Conservation (phyloP, 2,888 invertebrate genomes). For the Acronicta psi region DNA sequence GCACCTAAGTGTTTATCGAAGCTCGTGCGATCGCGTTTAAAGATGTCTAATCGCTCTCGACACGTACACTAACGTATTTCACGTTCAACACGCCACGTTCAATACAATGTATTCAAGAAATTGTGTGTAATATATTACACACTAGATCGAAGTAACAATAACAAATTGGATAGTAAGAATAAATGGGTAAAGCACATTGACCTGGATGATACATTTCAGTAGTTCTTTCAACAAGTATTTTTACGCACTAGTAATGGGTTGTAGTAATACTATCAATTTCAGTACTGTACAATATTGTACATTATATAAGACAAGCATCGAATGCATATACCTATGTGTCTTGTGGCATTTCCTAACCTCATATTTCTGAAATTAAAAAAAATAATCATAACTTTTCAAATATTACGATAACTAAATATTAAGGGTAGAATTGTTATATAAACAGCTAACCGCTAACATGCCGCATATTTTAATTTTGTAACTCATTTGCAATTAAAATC, state of each 20-base stretch:
- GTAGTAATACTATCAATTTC: too few relatives aligned
- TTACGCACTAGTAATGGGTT: neutral
- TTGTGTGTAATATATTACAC: slow-evolving; percentile 17
- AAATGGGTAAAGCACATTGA: slow-evolving; percentile 23
- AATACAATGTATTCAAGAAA: slow-evolving; percentile 24
- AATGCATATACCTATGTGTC: too few relatives aligned
- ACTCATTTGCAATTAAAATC: slow-evolving; percentile 72
- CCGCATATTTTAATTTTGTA: slow-evolving; percentile 62
- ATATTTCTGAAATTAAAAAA: too few relatives aligned
- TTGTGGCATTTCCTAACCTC: too few relatives aligned
- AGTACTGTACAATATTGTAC: too few relatives aligned
- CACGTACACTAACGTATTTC: slow-evolving; percentile 50
- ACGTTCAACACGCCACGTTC: slow-evolving; percentile 29
- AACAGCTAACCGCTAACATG: slow-evolving; percentile 31
- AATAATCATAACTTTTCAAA: slow-evolving; percentile 1
- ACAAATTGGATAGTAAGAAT: slow-evolving; percentile 13
- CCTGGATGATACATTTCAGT: slow-evolving; percentile 6
- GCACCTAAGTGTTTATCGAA: slow-evolving; percentile 70
- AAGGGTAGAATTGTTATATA: neutral
- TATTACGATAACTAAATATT: slow-evolving; percentile 22
- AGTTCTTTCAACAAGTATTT: slow-evolving; percentile 8
- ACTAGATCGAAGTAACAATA: slow-evolving; percentile 22
- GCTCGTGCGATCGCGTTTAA: slow-evolving; percentile 59
- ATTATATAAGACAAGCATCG: too few relatives aligned
- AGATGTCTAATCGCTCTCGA: slow-evolving; percentile 65